Base-by-base conservation (phyloP, 2,113 vertebrate genomes). In the Seriola rivoliana region DNA sequence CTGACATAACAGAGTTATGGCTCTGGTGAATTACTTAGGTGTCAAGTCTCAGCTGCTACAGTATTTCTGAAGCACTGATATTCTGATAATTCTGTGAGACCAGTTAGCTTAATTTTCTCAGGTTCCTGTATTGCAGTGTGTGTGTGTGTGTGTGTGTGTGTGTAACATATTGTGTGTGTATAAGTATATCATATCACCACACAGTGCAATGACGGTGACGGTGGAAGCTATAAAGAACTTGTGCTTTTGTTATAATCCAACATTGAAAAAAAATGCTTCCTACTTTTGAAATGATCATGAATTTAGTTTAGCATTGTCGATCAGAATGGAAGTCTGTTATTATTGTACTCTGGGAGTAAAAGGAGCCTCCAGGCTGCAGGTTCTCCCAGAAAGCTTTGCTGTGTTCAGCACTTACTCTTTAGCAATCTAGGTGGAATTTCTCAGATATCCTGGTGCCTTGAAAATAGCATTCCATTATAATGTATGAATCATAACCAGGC, bases 401-500 rank as follows among this genome's bases (percentile, higher is more conserved):
- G 65, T 63, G 75, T 68, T 85, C 84, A 85, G 74, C 85, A 82
- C 76, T 81, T 63, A 74, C 57, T 66, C 74, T 36, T 71, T 67
- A 88, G 71, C 86, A 75, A 83, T 73, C 59, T 58, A 85, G 71
- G 71, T 85, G 70, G 81, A 70, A 78, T 90, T 87, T 89, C 44
- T 52, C 36, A 79, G 40, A 83, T 76, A 82, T 59, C 36, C 52
- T n/a, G 68, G 44, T 74, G 34, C 50, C 36, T 36, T 81, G 25
- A 81, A 90, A 92, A 86, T 67, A 88, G 81, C 77, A 83, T 73
- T 64, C 70, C 67, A 79, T 88, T 90, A 82, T 80, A 76, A 74
- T 52, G 16, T 17, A 74, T 80, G 63, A 89, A 82, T 83, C 57
- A 79, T 50, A 72, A 78, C 57, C 40, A 38, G 48, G 38, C 32